phyloP scores from a whole-genome alignment of 2,888 invertebrate genomes.

The Tineola bisselliella region DNA sequence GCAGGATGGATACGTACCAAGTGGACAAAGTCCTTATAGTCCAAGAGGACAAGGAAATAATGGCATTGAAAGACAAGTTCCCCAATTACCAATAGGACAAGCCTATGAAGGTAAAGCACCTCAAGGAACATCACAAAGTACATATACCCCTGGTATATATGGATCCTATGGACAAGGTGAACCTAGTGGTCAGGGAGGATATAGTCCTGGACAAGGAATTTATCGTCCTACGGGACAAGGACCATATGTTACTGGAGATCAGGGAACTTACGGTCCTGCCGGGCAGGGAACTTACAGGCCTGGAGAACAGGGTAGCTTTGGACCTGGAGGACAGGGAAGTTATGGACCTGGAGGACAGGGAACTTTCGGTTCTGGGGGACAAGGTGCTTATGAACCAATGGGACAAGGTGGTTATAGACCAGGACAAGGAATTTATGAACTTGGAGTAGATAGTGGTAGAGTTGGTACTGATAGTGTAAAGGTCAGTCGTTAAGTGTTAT shows the following conservation, averaged over 20 bases:
- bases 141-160: neutral
- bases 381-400: neutral
- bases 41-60: neutral
- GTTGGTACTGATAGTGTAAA: neutral
- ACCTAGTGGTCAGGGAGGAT: neutral
- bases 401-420: constrained; percentile 12
- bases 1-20: neutral
- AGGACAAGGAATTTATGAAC: constrained; percentile 17
- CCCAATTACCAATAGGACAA: neutral
- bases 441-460: constrained; percentile 11
- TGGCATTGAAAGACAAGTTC: neutral
- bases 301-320: constrained; percentile 7
- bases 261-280: constrained; percentile 4
- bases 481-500: neutral
- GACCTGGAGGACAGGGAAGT: constrained; percentile 9
- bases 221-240: constrained; percentile 4
- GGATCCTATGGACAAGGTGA: neutral
- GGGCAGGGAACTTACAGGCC: neutral
- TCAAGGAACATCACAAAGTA: neutral
- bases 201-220: constrained; percentile 13
- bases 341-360: constrained; percentile 3
- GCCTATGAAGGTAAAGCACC: neutral
- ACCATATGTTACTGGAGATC: constrained; percentile 7
- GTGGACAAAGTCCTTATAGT: neutral
- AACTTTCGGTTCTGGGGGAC: neutral